Conservation (phyloP, 2,888 invertebrate species). For the Drosophila mayaguana region DNA sequence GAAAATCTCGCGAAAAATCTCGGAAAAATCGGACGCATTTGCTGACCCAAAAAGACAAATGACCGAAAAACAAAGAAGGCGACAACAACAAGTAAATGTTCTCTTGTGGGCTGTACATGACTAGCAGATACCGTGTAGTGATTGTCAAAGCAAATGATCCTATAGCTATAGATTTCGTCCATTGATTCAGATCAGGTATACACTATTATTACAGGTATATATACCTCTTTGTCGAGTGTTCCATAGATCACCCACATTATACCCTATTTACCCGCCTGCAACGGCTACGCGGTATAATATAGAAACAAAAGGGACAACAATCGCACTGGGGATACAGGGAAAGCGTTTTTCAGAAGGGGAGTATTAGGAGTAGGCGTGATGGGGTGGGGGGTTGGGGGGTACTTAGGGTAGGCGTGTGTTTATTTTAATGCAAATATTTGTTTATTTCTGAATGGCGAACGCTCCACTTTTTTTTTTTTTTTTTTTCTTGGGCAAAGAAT, state of each 20-base stretch:
- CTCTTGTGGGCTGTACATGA: not conserved
- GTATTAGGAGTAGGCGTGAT: not conserved
- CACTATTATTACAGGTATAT: no score
- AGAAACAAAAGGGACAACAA: conserved; percentile 60
- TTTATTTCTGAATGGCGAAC: conserved; percentile 66
- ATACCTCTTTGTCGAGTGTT: not conserved
- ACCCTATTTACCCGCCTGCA: not conserved
- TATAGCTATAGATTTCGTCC: no score
- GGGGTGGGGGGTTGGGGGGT: not conserved
- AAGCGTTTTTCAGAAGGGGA: conserved; percentile 14
- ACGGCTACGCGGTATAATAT: not conserved
- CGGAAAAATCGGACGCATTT: conserved; percentile 66
- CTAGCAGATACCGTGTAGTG: not conserved
- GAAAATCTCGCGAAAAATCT: conserved; percentile 55
- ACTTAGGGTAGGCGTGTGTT: conserved; percentile 52
- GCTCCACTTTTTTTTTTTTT: conserved; percentile 14
- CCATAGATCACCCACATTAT: not conserved
- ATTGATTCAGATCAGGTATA: not conserved
- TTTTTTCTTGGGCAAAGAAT: conserved; percentile 32
- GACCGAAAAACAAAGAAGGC: conserved; percentile 34
- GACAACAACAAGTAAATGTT: not conserved
- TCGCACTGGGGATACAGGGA: conserved; percentile 48
- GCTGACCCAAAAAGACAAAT: conserved; percentile 68
- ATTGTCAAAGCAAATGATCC: no score
- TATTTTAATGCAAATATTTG: conserved; percentile 78